These are phyloP conservation scores for Griposia aprilina DNA, from an alignment of 2,888 invertebrate genomes.

Conservation along the genomic window DNA sequence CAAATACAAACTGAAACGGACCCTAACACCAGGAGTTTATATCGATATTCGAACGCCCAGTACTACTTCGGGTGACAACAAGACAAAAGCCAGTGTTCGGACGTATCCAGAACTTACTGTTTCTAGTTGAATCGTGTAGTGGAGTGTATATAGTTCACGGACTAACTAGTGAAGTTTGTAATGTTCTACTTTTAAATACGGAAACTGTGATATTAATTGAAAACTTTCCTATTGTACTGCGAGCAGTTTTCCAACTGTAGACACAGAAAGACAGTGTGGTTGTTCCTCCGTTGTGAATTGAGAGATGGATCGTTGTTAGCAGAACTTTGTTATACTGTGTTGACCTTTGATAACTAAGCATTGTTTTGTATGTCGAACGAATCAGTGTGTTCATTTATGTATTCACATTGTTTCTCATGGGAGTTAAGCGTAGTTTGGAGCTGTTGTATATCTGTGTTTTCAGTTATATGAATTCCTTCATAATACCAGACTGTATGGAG, in stretches of 20 bases:
- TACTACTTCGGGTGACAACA: conserved; percentile 95
- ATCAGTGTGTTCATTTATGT: conserved; percentile 59
- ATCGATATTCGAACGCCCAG: conserved; percentile 92
- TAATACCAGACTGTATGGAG: conserved; percentile 43
- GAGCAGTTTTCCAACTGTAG: conserved; percentile 80
- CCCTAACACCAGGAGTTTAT: conserved; percentile 91
- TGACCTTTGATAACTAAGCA: conserved; percentile 63
- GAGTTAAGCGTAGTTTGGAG: conserved; percentile 42
- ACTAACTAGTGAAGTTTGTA: conserved; percentile 80
- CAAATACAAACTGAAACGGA: conserved; percentile 89
- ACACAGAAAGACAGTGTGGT: conserved; percentile 73
- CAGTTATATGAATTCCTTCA: conserved; percentile 49
- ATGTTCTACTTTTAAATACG: conserved; percentile 89
- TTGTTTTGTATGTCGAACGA: conserved; percentile 63
- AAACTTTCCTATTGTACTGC: conserved; percentile 85
- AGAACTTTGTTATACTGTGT: conserved; percentile 62
- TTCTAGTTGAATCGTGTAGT: conserved; percentile 88
- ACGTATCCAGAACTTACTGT: conserved; percentile 91
- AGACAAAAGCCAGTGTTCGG: conserved; percentile 89
- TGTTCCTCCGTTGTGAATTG: conserved; percentile 64
- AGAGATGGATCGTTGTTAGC: conserved; percentile 64
- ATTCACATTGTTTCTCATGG: conserved; percentile 54
- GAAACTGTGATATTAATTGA: conserved; percentile 90
- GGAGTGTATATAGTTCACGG: conserved; percentile 80
- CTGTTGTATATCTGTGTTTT: conserved; percentile 50